Evolutionary conservation across 2,797 vertebrate species (phyloP), one percentile per base, ranked within the genome.

Genomic region (Hylomyscus alleni): DNA sequence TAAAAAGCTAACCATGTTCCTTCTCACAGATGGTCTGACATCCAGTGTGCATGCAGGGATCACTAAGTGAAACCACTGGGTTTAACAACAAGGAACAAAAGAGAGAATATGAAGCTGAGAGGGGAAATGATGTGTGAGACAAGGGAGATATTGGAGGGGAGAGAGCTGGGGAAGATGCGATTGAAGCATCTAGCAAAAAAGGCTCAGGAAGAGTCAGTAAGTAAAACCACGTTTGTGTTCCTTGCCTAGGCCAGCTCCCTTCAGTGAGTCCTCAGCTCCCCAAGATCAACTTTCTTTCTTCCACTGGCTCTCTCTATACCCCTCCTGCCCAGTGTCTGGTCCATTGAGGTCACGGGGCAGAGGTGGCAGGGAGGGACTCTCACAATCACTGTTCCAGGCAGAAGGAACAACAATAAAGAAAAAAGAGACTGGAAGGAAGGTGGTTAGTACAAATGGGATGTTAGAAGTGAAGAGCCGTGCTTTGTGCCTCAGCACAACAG

Each of bases 271-370:
- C 47, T 75, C 47, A 83, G 26, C 34, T 15, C 44, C 29, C 6
- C 24, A 52, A 31, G 13, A 37, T 7, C 8, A 37, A 17, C 29
- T 85, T 50, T 83, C 26, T 72, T 58, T 26, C 22, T 60, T 60
- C 34, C 54, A 17, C 20, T 26, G 11, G 24, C 31, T 69, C 31
- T 31, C 26, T 26, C n/a, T 37, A 12, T 20, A 67, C 12, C 15
- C 62, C 26, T 65, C 62, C 11, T 4, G 31, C 31, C 24, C 14
- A 9, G 10, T 9, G 19, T 50, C 34, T 54, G 37, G 40, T n/a
- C 15, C 40, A 17, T 52, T 1, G 29, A 0, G 2, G 24, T 15
- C 0, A 0, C 8, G 29, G 1, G 11, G 7, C 34, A 69, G n/a
- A 6, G 69, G 7, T 67, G 60, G 26, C 22, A 11, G 60, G 10